These are phyloP conservation scores for Drosophila fungiperda DNA, from an alignment of 2,888 invertebrate species.

Conservation along the genomic window DNA sequence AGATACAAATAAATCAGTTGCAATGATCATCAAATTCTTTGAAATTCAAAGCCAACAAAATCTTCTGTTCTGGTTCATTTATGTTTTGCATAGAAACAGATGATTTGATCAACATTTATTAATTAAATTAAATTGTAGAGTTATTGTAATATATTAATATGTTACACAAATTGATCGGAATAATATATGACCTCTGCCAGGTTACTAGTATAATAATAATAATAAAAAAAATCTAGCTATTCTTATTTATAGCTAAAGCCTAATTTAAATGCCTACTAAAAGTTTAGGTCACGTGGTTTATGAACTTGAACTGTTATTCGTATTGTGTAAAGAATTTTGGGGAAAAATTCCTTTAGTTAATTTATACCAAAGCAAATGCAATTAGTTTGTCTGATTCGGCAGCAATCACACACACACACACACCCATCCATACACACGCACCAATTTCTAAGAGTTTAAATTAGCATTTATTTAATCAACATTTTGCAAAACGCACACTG, in stretches of 20 bases:
- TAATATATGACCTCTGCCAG: neutral
- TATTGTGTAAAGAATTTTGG: slow-evolving; percentile 11
- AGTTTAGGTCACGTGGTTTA: slow-evolving; percentile 11
- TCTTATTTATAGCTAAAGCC: neutral
- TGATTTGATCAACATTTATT: neutral
- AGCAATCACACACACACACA: neutral
- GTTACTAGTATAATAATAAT: neutral
- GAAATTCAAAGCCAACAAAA: no score
- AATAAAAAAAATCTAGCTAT: neutral
- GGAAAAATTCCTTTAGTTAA: slow-evolving; percentile 20
- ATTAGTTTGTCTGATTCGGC: slow-evolving; percentile 3
- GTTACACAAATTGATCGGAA: neutral
- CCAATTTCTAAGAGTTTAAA: slow-evolving; percentile 19
- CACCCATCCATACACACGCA: neutral
- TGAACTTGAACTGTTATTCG: slow-evolving; percentile 47
- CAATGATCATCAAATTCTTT: neutral
- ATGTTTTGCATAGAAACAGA: neutral
- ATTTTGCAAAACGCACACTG: slow-evolving; percentile 12
- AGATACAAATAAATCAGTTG: neutral
- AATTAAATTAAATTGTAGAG: neutral
- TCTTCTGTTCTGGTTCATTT: no score
- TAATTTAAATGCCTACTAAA: neutral
- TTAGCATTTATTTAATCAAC: slow-evolving; percentile 35
- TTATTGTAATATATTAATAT: neutral
- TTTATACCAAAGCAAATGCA: slow-evolving; percentile 15